A percentile compares a stretch with the other conserved stretches of the same genome.
These are phyloP conservation scores for Thalassoma bifasciatum DNA, from an alignment of 2,113 vertebrate genomes.

Conservation along the genomic window DNA sequence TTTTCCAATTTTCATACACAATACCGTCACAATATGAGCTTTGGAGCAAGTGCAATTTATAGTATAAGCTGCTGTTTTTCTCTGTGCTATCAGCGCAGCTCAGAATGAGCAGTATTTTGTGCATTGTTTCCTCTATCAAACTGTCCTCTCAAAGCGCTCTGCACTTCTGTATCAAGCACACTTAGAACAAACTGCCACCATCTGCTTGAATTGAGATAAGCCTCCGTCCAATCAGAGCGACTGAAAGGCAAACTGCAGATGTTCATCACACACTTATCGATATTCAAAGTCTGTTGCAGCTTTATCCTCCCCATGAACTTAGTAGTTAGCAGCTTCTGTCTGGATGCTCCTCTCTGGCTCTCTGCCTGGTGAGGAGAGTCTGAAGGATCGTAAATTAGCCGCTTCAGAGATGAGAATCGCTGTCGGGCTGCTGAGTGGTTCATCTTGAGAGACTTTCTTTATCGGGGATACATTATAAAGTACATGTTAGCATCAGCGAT, in stretches of 20 bases:
- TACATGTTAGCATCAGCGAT: background rate
- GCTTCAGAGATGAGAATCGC: conserved; percentile 21
- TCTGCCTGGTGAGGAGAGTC: conserved; percentile 25
- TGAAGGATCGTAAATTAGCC: conserved; percentile 28
- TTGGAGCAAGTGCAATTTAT: background rate
- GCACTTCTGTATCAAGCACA: conserved; percentile 50
- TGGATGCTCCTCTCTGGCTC: conserved; percentile 43
- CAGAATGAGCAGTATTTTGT: conserved; percentile 22
- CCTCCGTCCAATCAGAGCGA: conserved; percentile 63
- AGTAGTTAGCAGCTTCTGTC: conserved; percentile 73
- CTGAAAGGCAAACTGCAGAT: conserved; percentile 64
- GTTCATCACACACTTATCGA: conserved; percentile 68
- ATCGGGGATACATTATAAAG: conserved; percentile 18
- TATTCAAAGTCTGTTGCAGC: conserved; percentile 66
- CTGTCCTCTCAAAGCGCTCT: conserved; percentile 26
- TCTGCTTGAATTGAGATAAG: conserved; percentile 78
- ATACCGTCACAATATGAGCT: conserved; percentile 1
- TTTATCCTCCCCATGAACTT: conserved; percentile 67
- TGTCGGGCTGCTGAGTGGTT: conserved; percentile 24
- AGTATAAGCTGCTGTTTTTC: too few species aligned
- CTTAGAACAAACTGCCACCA: conserved; percentile 73
- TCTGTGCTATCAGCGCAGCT: conserved; percentile 29
- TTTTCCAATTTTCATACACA: background rate
- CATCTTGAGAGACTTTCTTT: conserved; percentile 29
- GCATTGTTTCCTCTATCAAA: conserved; percentile 36